Conservation (phyloP, 2,797 vertebrate genomes). For the Sardinella longiceps region DNA sequence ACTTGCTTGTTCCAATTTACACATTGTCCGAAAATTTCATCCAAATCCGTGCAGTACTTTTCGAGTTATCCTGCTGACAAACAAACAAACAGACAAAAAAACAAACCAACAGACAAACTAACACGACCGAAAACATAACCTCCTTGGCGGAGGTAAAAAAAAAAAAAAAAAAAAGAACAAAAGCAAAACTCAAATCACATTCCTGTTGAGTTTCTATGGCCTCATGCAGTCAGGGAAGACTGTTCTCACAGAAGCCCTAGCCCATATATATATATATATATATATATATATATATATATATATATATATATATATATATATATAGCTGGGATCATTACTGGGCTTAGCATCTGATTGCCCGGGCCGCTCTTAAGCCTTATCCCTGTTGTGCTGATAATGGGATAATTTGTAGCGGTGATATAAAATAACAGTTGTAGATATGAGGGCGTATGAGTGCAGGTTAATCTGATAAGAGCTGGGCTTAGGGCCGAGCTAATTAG, state of each 20-base stretch:
- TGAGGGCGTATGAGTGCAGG: conserved; percentile 67
- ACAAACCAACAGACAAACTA: too few relatives aligned
- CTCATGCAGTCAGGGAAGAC: conserved; percentile 3
- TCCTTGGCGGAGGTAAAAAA: too few relatives aligned
- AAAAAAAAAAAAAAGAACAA: neutral
- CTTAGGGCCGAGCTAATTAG: conserved; percentile 82
- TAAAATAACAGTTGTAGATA: conserved; percentile 80
- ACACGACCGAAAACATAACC: too few relatives aligned
- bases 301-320: too few relatives aligned
- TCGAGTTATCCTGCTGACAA: too few relatives aligned
- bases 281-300: too few relatives aligned
- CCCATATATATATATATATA: too few relatives aligned
- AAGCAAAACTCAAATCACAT: neutral
- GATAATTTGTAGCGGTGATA: conserved; percentile 87
- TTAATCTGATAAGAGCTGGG: conserved; percentile 88
- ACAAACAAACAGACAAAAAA: too few relatives aligned
- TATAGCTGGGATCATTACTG: conserved; percentile 69
- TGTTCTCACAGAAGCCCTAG: conserved; percentile 68
- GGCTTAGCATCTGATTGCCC: conserved; percentile 60
- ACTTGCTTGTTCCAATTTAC: too few relatives aligned
- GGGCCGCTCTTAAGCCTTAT: conserved; percentile 69
- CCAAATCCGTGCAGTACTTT: too few relatives aligned
- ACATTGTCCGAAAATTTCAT: too few relatives aligned
- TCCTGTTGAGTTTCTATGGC: neutral
- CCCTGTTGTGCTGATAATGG: conserved; percentile 84